Evolutionary conservation across 1,140 invertebrate genomes (phyloP).

Genomic region (Rhizoglyphus robini): DNA sequence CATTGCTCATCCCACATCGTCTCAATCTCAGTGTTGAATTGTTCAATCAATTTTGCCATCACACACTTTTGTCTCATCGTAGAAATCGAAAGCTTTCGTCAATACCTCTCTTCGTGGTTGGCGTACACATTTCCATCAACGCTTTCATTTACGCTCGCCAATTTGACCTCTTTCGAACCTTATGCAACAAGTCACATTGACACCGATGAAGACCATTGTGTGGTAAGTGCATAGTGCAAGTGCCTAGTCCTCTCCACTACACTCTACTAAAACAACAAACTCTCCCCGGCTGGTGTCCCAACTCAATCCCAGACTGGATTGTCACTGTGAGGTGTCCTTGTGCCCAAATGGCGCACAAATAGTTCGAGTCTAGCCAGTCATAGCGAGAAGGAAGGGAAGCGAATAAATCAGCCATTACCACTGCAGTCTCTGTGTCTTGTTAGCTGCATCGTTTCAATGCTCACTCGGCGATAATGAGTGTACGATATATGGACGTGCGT

Average conservation of each 20-base stretch:
- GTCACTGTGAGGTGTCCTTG: neutral
- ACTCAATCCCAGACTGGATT: neutral
- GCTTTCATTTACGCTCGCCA: neutral
- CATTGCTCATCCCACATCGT: neutral
- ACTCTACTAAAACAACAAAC: too few species aligned
- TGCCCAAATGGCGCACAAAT: too few species aligned
- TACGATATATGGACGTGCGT: neutral
- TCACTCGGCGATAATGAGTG: neutral
- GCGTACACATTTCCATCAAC: neutral
- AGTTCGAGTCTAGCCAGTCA: too few species aligned
- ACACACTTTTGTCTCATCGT: neutral
- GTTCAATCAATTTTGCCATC: neutral
- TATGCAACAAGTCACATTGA: conserved; percentile 13
- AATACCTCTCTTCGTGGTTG: neutral
- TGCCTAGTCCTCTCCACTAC: neutral
- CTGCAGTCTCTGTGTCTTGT: too few species aligned
- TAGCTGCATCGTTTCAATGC: too few species aligned
- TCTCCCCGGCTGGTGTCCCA: neutral
- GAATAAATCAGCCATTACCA: too few species aligned
- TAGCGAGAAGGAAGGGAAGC: too few species aligned
- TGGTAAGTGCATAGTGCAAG: neutral
- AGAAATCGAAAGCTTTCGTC: too few species aligned
- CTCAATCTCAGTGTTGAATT: neutral
- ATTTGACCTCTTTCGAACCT: neutral
- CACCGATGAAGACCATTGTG: conserved; percentile 4